phyloP scores from a whole-genome alignment of 1,140 invertebrate species.

The Rhynchophorus ferrugineus region DNA sequence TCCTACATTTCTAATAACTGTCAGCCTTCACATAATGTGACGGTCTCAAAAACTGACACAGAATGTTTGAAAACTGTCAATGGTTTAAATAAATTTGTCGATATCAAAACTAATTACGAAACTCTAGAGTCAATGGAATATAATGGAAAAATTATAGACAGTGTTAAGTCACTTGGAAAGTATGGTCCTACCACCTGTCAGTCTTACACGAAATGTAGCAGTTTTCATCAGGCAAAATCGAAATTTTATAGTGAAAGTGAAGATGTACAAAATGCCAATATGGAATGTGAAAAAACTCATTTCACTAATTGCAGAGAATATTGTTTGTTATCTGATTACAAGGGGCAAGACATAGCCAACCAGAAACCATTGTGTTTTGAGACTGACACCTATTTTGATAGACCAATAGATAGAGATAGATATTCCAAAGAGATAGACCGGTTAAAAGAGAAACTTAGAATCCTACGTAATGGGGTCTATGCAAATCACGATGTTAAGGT shows the following conservation, averaged over 20 bases:
- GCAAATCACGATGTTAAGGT: constrained; percentile 8
- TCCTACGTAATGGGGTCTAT: constrained; percentile 19
- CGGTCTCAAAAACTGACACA: constrained; percentile 29
- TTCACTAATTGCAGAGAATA: constrained; percentile 16
- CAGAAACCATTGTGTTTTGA: constrained; percentile 26
- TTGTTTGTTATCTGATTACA: constrained; percentile 18
- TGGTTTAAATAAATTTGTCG: constrained; percentile 21
- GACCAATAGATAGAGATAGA: constrained; percentile 26
- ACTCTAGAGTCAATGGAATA: constrained; percentile 20
- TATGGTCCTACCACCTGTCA: neutral
- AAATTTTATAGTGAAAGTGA: constrained; percentile 16
- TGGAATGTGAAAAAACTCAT: constrained; percentile 1
- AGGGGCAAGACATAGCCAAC: constrained; percentile 15
- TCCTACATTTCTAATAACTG: constrained; percentile 40
- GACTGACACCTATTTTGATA: constrained; percentile 38
- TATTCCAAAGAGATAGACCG: constrained; percentile 33
- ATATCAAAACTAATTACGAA: constrained; percentile 22
- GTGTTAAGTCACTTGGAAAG: neutral
- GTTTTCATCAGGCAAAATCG: constrained; percentile 1
- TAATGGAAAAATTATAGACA: constrained; percentile 6
- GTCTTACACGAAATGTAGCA: constrained; percentile 11
- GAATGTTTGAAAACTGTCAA: constrained; percentile 24
- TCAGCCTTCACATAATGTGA: constrained; percentile 27
- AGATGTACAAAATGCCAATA: constrained; percentile 15
- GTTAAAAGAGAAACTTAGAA: constrained; percentile 29